Base-by-base conservation (phyloP, 2,888 invertebrate species). In the Phengaris alcon region DNA sequence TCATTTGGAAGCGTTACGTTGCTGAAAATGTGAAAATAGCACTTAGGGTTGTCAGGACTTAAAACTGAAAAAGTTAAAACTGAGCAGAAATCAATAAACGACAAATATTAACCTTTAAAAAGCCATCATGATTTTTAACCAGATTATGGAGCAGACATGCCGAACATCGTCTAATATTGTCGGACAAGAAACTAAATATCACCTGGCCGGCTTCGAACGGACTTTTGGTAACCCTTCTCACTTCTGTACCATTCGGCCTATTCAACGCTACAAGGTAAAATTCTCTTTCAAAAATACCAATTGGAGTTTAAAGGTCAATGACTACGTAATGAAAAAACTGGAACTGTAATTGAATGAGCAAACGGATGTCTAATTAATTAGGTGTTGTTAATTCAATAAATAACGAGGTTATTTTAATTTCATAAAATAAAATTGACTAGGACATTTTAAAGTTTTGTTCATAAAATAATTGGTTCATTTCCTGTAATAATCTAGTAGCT, bases 1-100 rank as follows among this genome's bases (percentile, higher is more conserved):
- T 64, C 64, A 64, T 64, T 64, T 64, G 64, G 64, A 64, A 64
- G 35, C 64, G 64, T 64, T 64, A 64, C 64, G 35, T 64, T 44
- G 64, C 35, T 64, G 44, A 35, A 44, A 35, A 35, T 44, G 35
- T 44, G 12, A 44, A 64, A 35, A 35, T 13, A 44, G 12, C 35
- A 35, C 35, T 12, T 44, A 64, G 64, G 64, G 64, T 64, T 6
- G 64, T 35, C 64, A 64, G 52, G 52, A 52, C 52, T 64, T 44
- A 44, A 6, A n/a, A n/a, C n/a, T 44, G 15, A 9, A 12, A 64
- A n/a, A n/a, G n/a, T 64, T 44, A 44, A 6, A n/a, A n/a, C n/a
- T 44, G 15, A 9, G 35, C 35, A 35, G 35, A 35, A 35, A 35
- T 4, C 35, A 4, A 35, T 35, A 35, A 3, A 35, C 35, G 35